phyloP scores from a whole-genome alignment of 2,113 vertebrate species.

The Pelvicachromis taeniatus region DNA sequence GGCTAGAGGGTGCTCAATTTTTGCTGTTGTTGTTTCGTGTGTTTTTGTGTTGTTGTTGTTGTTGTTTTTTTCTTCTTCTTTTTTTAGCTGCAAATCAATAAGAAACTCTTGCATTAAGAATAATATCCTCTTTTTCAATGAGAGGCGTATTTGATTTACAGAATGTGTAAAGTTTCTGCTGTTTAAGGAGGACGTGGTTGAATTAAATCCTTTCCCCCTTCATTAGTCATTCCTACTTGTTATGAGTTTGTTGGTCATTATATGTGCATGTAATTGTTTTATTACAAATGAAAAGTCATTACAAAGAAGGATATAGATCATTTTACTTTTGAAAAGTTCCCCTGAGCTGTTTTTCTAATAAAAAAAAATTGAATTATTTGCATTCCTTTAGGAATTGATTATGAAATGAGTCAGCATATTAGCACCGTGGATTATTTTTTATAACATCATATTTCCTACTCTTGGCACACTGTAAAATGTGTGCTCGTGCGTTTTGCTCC shows the following conservation, averaged over 20 bases:
- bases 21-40: not conserved
- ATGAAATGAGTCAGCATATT: slow-evolving; percentile 13
- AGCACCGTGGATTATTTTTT: not conserved
- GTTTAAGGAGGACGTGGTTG: not conserved
- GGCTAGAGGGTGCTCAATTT: not conserved
- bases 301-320: not conserved
- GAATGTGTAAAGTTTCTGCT: not conserved
- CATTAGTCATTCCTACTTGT: not conserved
- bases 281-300: not conserved
- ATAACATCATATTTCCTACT: not conserved
- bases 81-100: not conserved
- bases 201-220: not conserved
- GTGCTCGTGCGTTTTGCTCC: not conserved
- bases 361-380: not conserved
- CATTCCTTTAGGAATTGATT: not conserved
- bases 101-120: not conserved
- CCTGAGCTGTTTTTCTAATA: not conserved
- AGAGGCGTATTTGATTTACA: not conserved
- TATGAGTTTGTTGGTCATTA: not conserved
- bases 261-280: not conserved
- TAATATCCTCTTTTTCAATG: not conserved
- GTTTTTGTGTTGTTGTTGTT: not conserved
- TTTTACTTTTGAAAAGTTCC: not conserved
- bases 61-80: not conserved
- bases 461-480: not conserved